Conservation (phyloP, 1,140 invertebrate genomes). For the Drosophila sp. region DNA sequence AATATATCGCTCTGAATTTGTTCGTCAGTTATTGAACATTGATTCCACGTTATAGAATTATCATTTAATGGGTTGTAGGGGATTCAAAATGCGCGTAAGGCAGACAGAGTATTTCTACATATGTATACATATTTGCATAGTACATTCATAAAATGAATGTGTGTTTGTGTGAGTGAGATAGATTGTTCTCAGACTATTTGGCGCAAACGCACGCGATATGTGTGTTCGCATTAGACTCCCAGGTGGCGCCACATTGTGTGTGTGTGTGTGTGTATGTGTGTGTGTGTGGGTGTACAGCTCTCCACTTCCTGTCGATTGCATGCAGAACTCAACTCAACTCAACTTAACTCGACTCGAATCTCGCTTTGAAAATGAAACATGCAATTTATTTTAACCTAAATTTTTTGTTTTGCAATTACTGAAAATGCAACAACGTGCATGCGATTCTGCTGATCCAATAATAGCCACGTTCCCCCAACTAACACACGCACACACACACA, state of each 20-base stretch:
- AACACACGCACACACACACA: neutral
- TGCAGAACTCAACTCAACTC: constrained; percentile 31
- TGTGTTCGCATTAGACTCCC: constrained; percentile 7
- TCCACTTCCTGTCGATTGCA: constrained; percentile 58
- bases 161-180: constrained; percentile 7
- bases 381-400: constrained; percentile 78
- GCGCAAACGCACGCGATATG: constrained; percentile 7
- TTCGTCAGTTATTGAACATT: too few species aligned
- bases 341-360: constrained; percentile 5
- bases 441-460: constrained; percentile 27
- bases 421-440: constrained; percentile 34
- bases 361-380: constrained; percentile 61
- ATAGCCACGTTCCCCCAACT: neutral
- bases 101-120: neutral
- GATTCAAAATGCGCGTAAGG: too few species aligned
- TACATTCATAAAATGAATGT: too few species aligned
- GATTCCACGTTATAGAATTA: too few species aligned
- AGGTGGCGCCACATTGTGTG: constrained; percentile 13
- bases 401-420: constrained; percentile 64
- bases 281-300: constrained; percentile 22
- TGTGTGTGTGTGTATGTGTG: neutral
- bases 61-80: neutral
- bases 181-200: neutral
- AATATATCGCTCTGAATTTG: too few species aligned
- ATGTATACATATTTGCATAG: neutral